A percentile compares a stretch with the other conserved stretches of the same genome.
phyloP scores from a whole-genome alignment of 2,797 vertebrate genomes.

The Menidia menidia region DNA sequence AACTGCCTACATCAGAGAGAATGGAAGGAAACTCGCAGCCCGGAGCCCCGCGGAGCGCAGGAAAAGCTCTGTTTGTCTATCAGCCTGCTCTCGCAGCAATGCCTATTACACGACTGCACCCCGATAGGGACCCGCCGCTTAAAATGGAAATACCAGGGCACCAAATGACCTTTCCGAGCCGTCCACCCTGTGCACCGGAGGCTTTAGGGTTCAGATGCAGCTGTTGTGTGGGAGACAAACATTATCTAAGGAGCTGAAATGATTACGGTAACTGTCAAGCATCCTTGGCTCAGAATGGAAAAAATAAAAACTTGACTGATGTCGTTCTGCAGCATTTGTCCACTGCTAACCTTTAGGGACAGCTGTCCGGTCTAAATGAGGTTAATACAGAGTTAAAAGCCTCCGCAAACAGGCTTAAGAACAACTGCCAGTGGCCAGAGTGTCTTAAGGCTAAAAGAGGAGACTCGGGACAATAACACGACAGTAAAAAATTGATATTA shows the following conservation, averaged over 20 bases:
- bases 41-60: constrained; percentile 3
- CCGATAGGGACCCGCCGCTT: constrained; percentile 53
- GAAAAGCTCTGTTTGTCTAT: constrained; percentile 23
- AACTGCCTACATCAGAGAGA: background rate
- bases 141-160: constrained; percentile 59
- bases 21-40: background rate
- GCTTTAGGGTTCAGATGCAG: constrained; percentile 35
- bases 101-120: constrained; percentile 49
- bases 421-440: background rate
- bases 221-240: constrained; percentile 12
- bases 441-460: constrained; percentile 7
- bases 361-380: background rate
- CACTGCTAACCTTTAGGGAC: constrained; percentile 4
- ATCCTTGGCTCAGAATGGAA: background rate
- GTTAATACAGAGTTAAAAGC: background rate
- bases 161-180: constrained; percentile 62
- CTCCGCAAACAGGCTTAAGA: background rate
- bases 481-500: constrained; percentile 1
- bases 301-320: background rate
- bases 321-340: constrained; percentile 16
- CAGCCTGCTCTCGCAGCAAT: constrained; percentile 41
- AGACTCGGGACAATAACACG: constrained; percentile 27
- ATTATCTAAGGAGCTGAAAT: constrained; percentile 10
- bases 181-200: constrained; percentile 28
- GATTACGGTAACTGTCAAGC: constrained; percentile 21